Evolutionary conservation across 2,113 vertebrate genomes (phyloP), one percentile per base, ranked within the genome.

Genomic region (Trichomycterus rosablanca): DNA sequence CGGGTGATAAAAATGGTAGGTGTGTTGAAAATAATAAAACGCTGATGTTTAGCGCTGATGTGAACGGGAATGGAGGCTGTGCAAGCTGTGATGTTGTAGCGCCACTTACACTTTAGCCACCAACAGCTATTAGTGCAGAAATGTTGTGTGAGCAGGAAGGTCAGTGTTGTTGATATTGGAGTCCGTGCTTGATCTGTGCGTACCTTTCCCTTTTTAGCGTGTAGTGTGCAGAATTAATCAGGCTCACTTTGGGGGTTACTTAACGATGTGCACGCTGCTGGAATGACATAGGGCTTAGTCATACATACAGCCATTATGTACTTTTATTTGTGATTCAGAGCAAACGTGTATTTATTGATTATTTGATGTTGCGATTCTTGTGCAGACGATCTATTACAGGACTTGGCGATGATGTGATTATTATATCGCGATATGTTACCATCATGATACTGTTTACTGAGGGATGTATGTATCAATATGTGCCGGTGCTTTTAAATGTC

Each of bases 1-100:
- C 85, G 84, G 81, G 81, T 84, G 86, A 87, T 79, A 87, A 89
- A 57, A 84, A 89, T 89, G 86, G 87, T 89, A 89, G 86, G 86
- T 87, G 78, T 85, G 75, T 80, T 78, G 78, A 82, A 86, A 83
- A 85, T 83, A 80, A 81, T 65, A 67, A 83, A 39, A 69, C 58
- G 23, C 34, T 20, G 2, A 11, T 70, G 59, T 72, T 70, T 68
- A 66, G 43, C 40, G 34, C 26, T 16, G 32, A 16, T 26, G 39
- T 46, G 53, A 34, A 50, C 48, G 39, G 51, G 34, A 37, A 61
- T 64, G 43, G 61, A 66, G 63, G 28, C 14, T 28, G n/a, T n/a
- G n/a, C n/a, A n/a, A n/a, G n/a, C n/a, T n/a, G n/a, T n/a, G n/a
- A n/a, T n/a, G 18, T 66, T 46, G 43, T 59, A 12, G 58, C 24